phyloP scores from a whole-genome alignment of 2,797 vertebrate species.

The Takifugu rubripes region DNA sequence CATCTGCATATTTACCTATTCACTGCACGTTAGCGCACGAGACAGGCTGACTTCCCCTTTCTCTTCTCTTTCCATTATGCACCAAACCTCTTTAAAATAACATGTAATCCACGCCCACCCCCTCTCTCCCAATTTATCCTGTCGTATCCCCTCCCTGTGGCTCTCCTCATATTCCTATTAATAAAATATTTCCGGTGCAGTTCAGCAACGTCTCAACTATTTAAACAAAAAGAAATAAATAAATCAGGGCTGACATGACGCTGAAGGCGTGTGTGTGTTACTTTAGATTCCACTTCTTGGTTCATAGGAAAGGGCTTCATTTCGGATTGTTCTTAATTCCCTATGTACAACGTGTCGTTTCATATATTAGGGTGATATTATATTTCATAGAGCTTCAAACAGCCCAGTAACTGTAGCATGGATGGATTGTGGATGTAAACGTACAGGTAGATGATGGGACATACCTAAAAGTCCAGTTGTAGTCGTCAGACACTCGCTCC shows the following conservation, averaged over 20 bases:
- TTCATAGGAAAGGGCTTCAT: conserved; percentile 1
- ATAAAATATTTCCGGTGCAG: conserved; percentile 28
- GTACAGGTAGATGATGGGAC: neutral
- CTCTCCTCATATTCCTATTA: conserved; percentile 33
- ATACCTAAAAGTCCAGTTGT: conserved; percentile 97
- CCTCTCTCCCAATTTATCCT: conserved; percentile 30
- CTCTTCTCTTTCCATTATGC: conserved; percentile 34
- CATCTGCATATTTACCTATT: conserved; percentile 19
- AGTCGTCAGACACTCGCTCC: conserved; percentile 91
- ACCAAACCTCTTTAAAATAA: conserved; percentile 43
- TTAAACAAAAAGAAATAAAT: neutral
- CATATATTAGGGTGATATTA: no score
- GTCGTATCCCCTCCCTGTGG: conserved; percentile 24
- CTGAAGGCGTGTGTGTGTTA: conserved; percentile 5
- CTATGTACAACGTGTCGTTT: no score
- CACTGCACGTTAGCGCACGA: conserved; percentile 23
- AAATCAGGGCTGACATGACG: conserved; percentile 7
- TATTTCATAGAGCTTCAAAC: no score
- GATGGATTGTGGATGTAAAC: no score
- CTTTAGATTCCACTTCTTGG: conserved; percentile 1
- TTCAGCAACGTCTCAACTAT: conserved; percentile 18
- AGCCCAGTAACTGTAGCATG: no score
- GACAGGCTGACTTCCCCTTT: conserved; percentile 28
- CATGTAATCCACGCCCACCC: conserved; percentile 39
- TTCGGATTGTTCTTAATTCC: neutral